phyloP scores from a whole-genome alignment of 1,140 invertebrate genomes.

The Pseudoatta argentina region DNA sequence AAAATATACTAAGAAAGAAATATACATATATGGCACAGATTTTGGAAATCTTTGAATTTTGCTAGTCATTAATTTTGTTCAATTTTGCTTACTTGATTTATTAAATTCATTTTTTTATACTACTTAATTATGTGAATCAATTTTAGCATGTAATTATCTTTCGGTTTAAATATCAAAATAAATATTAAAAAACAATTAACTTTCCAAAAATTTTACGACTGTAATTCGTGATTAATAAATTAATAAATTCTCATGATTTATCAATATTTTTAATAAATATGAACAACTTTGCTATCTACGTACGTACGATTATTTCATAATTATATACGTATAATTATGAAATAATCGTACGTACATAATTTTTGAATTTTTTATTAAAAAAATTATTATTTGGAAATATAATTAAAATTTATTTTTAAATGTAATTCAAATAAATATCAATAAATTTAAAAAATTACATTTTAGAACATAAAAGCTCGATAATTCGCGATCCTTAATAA shows the following conservation, averaged over 20 bases:
- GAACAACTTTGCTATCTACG: not conserved
- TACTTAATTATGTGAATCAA: not conserved
- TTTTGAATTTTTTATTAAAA: too few relatives aligned
- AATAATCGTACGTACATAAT: too few relatives aligned
- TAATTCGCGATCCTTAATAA: not conserved
- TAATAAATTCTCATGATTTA: not conserved
- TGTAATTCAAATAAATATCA: not conserved
- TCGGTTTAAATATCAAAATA: not conserved
- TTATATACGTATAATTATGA: too few relatives aligned
- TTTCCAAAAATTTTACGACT: not conserved
- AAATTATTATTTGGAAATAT: too few relatives aligned
- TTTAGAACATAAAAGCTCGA: not conserved
- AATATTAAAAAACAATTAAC: not conserved
- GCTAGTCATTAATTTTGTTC: not conserved
- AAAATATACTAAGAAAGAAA: constrained; percentile 7
- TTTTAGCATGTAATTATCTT: not conserved
- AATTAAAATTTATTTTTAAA: too few relatives aligned
- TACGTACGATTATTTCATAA: not conserved
- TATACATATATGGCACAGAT: not conserved
- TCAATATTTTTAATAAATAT: not conserved
- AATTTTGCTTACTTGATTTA: not conserved
- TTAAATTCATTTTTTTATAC: constrained; percentile 8
- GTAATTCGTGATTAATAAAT: not conserved
- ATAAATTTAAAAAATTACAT: not conserved
- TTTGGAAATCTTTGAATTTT: not conserved